Evolutionary conservation across 2,888 invertebrate species (phyloP).

Genomic region (Tenodera sinensis): DNA sequence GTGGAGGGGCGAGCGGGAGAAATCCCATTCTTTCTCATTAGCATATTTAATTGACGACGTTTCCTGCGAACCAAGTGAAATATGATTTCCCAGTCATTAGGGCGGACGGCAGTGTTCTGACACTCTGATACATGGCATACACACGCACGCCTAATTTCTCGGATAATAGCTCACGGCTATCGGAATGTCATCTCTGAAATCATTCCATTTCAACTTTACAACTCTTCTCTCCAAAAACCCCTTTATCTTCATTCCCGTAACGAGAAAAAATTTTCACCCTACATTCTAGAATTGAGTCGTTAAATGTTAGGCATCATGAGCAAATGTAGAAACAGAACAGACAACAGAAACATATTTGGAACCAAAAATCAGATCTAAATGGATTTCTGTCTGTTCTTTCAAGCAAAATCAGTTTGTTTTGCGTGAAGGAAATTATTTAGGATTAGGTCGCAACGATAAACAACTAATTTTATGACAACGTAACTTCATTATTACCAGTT

Average conservation of each 20-base stretch:
- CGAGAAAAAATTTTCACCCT: not conserved
- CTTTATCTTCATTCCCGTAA: not conserved
- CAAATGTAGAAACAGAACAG: not conserved
- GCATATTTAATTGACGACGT: slow-evolving; percentile 17
- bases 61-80: slow-evolving; percentile 4
- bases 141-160: not conserved
- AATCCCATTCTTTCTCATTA: slow-evolving; percentile 15
- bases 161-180: not conserved
- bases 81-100: slow-evolving; percentile 17
- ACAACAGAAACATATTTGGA: too few relatives aligned
- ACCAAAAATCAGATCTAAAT: too few relatives aligned
- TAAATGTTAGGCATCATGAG: not conserved
- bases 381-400: too few relatives aligned
- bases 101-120: not conserved
- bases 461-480: too few relatives aligned
- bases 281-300: not conserved
- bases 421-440: too few relatives aligned
- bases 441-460: too few relatives aligned
- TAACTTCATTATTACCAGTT: too few relatives aligned
- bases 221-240: not conserved
- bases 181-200: not conserved
- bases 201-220: not conserved
- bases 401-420: too few relatives aligned
- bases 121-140: not conserved
- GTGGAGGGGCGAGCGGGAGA: not conserved